phyloP scores from a whole-genome alignment of 2,888 invertebrate genomes.

The Eueremaeus valkanovi region DNA sequence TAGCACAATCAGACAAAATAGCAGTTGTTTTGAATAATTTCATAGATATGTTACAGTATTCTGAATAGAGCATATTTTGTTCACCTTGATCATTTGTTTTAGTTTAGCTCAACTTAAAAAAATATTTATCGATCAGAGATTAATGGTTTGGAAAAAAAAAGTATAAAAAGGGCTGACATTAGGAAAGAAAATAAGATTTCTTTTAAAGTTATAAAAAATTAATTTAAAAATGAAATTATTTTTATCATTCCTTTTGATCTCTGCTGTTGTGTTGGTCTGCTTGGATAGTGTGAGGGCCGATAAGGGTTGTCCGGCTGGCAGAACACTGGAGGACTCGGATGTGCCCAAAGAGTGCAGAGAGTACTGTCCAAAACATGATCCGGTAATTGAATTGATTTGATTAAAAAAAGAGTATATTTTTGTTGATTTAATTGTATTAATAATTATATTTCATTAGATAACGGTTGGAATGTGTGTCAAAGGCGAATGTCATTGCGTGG shows the following conservation, averaged over 20 bases:
- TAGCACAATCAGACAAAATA: too few species aligned
- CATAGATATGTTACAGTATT: too few species aligned
- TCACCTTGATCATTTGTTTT: too few species aligned
- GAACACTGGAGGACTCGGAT: not conserved
- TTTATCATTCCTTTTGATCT: not conserved
- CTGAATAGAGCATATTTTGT: too few species aligned
- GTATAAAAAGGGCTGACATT: not conserved
- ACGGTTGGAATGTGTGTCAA: not conserved
- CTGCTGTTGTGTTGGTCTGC: not conserved
- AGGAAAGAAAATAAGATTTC: not conserved
- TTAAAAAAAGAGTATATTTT: not conserved
- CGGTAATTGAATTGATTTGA: not conserved
- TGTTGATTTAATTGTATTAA: not conserved
- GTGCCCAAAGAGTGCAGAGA: not conserved
- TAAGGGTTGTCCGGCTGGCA: not conserved
- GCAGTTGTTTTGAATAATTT: too few species aligned
- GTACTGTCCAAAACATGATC: not conserved
- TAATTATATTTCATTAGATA: not conserved
- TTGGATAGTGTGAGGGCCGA: not conserved
- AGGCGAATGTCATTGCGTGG: not conserved
- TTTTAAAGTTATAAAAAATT: not conserved
- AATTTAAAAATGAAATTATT: not conserved
- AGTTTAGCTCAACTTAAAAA: too few species aligned
- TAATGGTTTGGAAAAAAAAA: too few species aligned
- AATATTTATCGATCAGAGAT: too few species aligned